phyloP scores from a whole-genome alignment of 1,140 invertebrate species.

The Mylabris phalerata region DNA sequence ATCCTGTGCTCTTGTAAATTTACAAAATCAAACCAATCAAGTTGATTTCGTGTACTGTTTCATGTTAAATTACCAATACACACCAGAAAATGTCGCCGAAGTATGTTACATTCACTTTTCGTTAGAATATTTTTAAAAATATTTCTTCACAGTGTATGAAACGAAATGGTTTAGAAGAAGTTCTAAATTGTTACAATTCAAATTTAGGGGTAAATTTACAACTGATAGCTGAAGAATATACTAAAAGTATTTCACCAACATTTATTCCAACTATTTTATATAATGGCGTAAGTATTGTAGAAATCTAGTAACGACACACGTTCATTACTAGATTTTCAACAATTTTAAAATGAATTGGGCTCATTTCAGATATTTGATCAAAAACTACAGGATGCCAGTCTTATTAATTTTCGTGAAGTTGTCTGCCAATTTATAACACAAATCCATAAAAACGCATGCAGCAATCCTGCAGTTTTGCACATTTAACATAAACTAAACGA shows the following conservation, averaged over 20 bases:
- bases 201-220: slow-evolving; percentile 47
- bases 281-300: slow-evolving; percentile 42
- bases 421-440: slow-evolving; percentile 24
- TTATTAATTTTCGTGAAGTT: slow-evolving; percentile 26
- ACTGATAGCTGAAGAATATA: slow-evolving; percentile 49
- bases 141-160: slow-evolving; percentile 44
- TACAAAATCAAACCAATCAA: slow-evolving; percentile 26
- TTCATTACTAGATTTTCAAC: not conserved
- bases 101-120: slow-evolving; percentile 1
- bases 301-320: not conserved
- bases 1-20: slow-evolving; percentile 30
- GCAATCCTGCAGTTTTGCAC: not conserved
- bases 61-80: slow-evolving; percentile 27
- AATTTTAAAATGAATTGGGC: not conserved
- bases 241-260: slow-evolving; percentile 42
- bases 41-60: slow-evolving; percentile 37
- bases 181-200: slow-evolving; percentile 44
- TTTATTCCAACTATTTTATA: slow-evolving; percentile 61
- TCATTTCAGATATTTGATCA: slow-evolving; percentile 33
- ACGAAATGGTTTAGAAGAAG: slow-evolving; percentile 38
- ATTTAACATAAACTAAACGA: not conserved
- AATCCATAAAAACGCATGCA: slow-evolving; percentile 11
- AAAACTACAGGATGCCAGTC: slow-evolving; percentile 30
- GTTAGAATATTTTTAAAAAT: slow-evolving; percentile 1
- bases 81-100: slow-evolving; percentile 17